A percentile compares a stretch with the other conserved stretches of the same genome.
Conservation (phyloP, 2,888 invertebrate genomes). For the Hydropsyche betteni region DNA sequence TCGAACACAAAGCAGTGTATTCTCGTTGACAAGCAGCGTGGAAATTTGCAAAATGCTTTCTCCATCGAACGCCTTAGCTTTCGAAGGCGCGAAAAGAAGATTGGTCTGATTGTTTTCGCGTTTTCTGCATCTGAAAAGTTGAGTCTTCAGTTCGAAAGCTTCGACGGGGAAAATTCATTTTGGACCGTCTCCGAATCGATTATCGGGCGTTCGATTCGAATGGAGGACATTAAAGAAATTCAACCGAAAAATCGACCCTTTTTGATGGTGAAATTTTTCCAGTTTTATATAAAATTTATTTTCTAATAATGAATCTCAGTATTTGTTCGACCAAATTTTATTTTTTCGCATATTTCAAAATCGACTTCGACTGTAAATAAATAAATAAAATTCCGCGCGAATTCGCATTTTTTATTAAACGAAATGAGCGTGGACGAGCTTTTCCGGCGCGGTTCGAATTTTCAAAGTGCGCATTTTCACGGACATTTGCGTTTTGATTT, state of each 20-base stretch:
- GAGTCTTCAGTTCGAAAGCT: not conserved
- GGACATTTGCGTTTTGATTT: conserved; percentile 32
- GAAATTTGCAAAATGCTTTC: not conserved
- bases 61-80: not conserved
- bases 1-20: not conserved
- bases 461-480: conserved; percentile 17
- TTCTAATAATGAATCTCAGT: too few species aligned
- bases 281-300: too few species aligned
- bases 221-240: not conserved
- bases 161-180: conserved; percentile 15
- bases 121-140: conserved; percentile 21
- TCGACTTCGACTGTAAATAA: not conserved
- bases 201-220: not conserved
- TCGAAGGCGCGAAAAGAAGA: not conserved
- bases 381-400: not conserved
- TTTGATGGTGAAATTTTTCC: too few species aligned
- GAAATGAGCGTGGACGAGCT: not conserved
- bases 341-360: not conserved
- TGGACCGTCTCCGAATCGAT: not conserved
- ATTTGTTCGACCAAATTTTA: not conserved
- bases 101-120: conserved; percentile 6
- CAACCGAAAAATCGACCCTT: too few species aligned
- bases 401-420: not conserved
- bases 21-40: conserved; percentile 6
- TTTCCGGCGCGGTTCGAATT: not conserved